Evolutionary conservation across 1,140 invertebrate species (phyloP).

Genomic region (Sycophaga agraensis): DNA sequence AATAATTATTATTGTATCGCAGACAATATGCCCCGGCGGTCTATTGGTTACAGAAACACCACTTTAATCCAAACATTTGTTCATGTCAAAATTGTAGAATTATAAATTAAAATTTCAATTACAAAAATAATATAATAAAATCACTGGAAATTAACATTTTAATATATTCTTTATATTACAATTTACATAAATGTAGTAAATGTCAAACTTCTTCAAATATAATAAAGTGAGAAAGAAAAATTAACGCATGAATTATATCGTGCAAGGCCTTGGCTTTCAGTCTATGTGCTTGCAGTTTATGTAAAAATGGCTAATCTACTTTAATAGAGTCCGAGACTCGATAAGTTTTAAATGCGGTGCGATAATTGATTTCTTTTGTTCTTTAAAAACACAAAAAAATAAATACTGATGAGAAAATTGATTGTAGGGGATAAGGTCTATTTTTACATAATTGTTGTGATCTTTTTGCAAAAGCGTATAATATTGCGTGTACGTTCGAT

Average conservation of each 20-base stretch:
- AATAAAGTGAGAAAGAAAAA: background rate
- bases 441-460: constrained; percentile 52
- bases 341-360: background rate
- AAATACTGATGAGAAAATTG: constrained; percentile 5
- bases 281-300: constrained; percentile 7
- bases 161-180: too few relatives aligned
- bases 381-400: background rate
- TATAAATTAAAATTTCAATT: background rate
- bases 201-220: too few relatives aligned
- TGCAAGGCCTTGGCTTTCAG: background rate
- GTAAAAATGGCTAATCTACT: background rate
- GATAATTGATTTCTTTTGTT: background rate
- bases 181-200: too few relatives aligned
- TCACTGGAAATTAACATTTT: too few relatives aligned
- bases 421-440: constrained; percentile 35
- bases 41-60: background rate
- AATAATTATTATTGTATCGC: background rate
- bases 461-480: constrained; percentile 47
- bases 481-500: constrained; percentile 30
- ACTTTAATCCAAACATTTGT: background rate
- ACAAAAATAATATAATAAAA: background rate
- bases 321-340: background rate
- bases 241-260: background rate
- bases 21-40: background rate
- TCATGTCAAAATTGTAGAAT: background rate